Evolutionary conservation across 2,797 vertebrate genomes (phyloP).

Genomic region (Acomys russatus): DNA sequence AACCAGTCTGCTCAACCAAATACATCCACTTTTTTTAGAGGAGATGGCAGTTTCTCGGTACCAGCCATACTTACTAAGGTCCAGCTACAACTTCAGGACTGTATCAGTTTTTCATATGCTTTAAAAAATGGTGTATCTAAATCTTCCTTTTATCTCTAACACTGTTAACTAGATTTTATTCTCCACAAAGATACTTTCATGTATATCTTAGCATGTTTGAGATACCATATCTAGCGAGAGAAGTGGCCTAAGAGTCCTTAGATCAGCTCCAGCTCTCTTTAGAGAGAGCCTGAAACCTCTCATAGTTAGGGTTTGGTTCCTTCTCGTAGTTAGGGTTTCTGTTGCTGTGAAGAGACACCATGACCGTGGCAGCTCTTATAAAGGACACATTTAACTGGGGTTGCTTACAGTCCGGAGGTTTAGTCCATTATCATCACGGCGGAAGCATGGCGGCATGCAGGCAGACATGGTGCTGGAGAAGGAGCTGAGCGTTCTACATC

Average conservation of each 20-base stretch:
- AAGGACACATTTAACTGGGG: too few relatives aligned
- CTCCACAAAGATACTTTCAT: background rate
- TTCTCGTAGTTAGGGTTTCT: too few relatives aligned
- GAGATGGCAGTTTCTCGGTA: background rate
- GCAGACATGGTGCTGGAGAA: too few relatives aligned
- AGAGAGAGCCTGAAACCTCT: background rate
- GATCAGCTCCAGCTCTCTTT: background rate
- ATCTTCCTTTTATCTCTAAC: background rate
- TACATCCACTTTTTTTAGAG: background rate
- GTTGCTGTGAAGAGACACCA: too few relatives aligned
- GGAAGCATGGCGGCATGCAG: too few relatives aligned
- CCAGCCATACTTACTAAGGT: background rate
- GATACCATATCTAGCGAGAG: background rate
- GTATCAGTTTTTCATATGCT: background rate
- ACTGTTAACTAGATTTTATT: conserved; percentile 10
- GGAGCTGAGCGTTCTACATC: too few relatives aligned
- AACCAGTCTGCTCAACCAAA: background rate
- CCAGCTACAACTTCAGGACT: background rate
- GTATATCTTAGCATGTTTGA: background rate
- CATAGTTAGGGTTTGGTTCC: accelerated
- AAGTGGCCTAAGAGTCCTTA: background rate
- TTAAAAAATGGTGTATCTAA: background rate
- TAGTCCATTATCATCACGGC: too few relatives aligned
- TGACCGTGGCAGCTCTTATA: too few relatives aligned
- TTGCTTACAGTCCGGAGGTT: too few relatives aligned